A percentile compares a stretch with the other conserved stretches of the same genome.
phyloP scores from a whole-genome alignment of 2,113 vertebrate species.

The Dasypus novemcinctus region DNA sequence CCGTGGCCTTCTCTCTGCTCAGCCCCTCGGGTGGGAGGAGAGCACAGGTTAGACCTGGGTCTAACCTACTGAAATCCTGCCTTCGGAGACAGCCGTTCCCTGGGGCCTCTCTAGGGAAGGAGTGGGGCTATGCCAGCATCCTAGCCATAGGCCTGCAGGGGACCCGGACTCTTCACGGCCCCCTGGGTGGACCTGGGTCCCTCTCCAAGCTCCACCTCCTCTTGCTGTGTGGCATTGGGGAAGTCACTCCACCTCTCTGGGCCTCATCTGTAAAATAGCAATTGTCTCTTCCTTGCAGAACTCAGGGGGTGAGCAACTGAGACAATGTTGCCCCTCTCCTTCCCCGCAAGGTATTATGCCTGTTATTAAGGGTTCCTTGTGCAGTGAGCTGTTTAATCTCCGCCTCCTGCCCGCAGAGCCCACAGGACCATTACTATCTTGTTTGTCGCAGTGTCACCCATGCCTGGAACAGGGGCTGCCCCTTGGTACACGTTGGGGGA shows the following conservation, averaged over 20 bases:
- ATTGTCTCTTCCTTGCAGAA: neutral
- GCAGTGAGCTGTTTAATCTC: neutral
- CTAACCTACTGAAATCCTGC: neutral
- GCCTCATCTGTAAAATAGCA: neutral
- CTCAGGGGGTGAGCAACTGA: rapidly evolving
- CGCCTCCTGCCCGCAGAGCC: neutral
- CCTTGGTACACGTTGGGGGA: rapidly evolving
- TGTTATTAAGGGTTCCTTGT: neutral
- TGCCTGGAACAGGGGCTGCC: neutral
- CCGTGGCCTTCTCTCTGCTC: neutral
- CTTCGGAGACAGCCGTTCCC: neutral
- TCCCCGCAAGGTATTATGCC: rapidly evolving
- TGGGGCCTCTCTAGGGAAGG: too few species aligned
- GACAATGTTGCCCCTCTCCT: rapidly evolving
- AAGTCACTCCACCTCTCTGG: neutral
- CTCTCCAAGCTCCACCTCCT: too few species aligned
- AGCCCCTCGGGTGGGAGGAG: neutral
- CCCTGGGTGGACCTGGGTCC: neutral
- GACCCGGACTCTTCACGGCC: neutral
- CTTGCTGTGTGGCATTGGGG: neutral
- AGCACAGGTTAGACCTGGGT: neutral
- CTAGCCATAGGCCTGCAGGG: rapidly evolving
- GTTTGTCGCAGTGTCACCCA: rapidly evolving
- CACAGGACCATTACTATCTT: rapidly evolving
- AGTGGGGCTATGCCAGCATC: neutral